Base-by-base conservation (phyloP, 1,140 invertebrate genomes). In the Charaxes varanes region DNA sequence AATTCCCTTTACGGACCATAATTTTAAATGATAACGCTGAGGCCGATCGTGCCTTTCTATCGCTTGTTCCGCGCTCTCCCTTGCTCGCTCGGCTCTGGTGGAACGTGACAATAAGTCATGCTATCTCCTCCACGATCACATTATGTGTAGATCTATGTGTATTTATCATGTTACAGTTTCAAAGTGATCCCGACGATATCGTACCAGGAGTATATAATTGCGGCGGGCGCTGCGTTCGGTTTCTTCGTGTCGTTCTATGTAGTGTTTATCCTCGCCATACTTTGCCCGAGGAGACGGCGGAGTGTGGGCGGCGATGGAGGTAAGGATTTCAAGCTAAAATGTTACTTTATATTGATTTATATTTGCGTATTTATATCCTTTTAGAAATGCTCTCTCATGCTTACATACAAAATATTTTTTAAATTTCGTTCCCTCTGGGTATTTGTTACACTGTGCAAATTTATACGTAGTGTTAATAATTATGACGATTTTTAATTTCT, bases 121-220 rank as follows among this genome's bases (percentile, higher is more conserved):
- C n/a, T n/a, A n/a, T n/a, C n/a, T n/a, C n/a, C n/a, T n/a, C n/a
- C n/a, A n/a, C n/a, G n/a, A n/a, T n/a, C n/a, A n/a, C n/a, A n/a
- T n/a, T n/a, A 27, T 13, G 24, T 2, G 8, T 26, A 11, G 6
- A 22, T 2, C 6, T 3, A 7, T 10, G n/a, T n/a, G n/a, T n/a
- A n/a, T 11, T 13, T 18, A 46, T 41, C 27, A 40, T 41, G 4
- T 55, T 54, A 3, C 59, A 80, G 76, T 36, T 73, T 80, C 41
- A 65, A 49, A 14, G 65, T 81, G 38, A 68, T 78, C 6, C 61
- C 66, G 27, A 81, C 77, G 8, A 81, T 81, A 53, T 81, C 77
- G 3, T 81, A 81, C 36, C 53, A 53, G 6, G 73, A 81, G 35
- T 81, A 81, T 41, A 21, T 63, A 31, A 64, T 74, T 19, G 77